Evolutionary conservation across 2,888 invertebrate genomes (phyloP).

Genomic region (Saturnia japonica): DNA sequence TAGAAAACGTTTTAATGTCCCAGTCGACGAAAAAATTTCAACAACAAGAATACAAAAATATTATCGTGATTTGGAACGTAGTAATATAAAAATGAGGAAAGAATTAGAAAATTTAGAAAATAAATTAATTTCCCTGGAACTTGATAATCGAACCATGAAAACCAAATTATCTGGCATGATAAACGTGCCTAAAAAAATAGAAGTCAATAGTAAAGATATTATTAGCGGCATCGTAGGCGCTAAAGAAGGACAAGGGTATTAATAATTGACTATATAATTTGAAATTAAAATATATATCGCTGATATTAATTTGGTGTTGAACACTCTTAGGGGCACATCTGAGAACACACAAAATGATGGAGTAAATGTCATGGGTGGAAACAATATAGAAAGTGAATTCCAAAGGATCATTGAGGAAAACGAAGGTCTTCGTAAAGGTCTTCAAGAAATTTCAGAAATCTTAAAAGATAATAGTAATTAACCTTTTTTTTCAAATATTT

Average conservation of each 20-base stretch:
- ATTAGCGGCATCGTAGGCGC: constrained; percentile 39
- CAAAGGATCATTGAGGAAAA: constrained; percentile 88
- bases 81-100: constrained; percentile 75
- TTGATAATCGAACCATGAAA: constrained; percentile 81
- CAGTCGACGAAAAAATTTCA: constrained; percentile 73
- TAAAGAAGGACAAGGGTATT: constrained; percentile 28
- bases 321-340: neutral
- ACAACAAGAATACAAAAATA: constrained; percentile 75
- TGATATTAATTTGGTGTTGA: neutral
- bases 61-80: constrained; percentile 81
- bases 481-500: too few species aligned
- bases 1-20: constrained; percentile 76
- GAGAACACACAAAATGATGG: neutral
- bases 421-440: constrained; percentile 91
- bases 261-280: neutral
- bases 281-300: neutral
- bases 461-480: constrained; percentile 87
- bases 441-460: constrained; percentile 92
- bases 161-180: constrained; percentile 52
- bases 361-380: constrained; percentile 21
- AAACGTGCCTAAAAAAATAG: constrained; percentile 33
- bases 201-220: constrained; percentile 30
- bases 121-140: constrained; percentile 86
- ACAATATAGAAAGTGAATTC: constrained; percentile 53
- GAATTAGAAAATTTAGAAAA: constrained; percentile 84